Percentiles rank a stretch among this genome's conserved stretches.
These are phyloP conservation scores for Rostratula benghalensis DNA, from an alignment of 2,113 vertebrate species.

Conservation along the genomic window DNA sequence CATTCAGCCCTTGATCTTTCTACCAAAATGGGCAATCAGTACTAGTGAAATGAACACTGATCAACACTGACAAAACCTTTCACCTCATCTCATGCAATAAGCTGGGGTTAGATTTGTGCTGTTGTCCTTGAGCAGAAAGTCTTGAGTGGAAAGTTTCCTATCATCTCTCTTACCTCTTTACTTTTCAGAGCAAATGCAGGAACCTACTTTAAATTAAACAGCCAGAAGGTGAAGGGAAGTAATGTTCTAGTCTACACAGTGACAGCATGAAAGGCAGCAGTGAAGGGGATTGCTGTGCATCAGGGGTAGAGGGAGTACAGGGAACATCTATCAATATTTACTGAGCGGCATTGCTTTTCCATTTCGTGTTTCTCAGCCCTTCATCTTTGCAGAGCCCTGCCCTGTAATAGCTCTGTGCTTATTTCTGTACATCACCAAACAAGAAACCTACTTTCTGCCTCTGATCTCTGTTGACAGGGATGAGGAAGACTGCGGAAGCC, in stretches of 20 bases:
- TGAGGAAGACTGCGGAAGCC: conserved; percentile 21
- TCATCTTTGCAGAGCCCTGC: conserved; percentile 9
- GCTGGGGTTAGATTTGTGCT: neutral
- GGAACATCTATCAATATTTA: conserved; percentile 58
- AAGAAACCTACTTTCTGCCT: neutral
- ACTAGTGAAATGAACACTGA: conserved; percentile 44
- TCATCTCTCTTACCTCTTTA: neutral
- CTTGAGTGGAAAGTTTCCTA: conserved; percentile 31
- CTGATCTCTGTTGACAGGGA: conserved; percentile 43
- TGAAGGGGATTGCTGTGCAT: neutral
- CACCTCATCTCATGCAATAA: neutral
- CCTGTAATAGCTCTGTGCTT: conserved; percentile 31
- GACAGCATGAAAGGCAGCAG: conserved; percentile 6
- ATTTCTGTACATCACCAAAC: conserved; percentile 1
- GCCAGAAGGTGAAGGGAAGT: conserved; percentile 7
- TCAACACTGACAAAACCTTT: conserved; percentile 58
- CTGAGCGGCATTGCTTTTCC: conserved; percentile 50
- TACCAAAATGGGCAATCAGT: conserved; percentile 47
- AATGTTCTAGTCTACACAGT: neutral
- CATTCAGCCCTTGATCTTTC: conserved; percentile 51
- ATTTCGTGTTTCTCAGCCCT: conserved; percentile 22
- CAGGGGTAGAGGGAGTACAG: neutral
- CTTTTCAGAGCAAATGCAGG: conserved; percentile 20
- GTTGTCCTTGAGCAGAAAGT: conserved; percentile 6
- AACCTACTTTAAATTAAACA: conserved; percentile 24